Percentiles rank a stretch among this genome's conserved stretches.
Evolutionary conservation across 2,113 vertebrate species (phyloP).

Genomic region (Pedionomus torquatus): DNA sequence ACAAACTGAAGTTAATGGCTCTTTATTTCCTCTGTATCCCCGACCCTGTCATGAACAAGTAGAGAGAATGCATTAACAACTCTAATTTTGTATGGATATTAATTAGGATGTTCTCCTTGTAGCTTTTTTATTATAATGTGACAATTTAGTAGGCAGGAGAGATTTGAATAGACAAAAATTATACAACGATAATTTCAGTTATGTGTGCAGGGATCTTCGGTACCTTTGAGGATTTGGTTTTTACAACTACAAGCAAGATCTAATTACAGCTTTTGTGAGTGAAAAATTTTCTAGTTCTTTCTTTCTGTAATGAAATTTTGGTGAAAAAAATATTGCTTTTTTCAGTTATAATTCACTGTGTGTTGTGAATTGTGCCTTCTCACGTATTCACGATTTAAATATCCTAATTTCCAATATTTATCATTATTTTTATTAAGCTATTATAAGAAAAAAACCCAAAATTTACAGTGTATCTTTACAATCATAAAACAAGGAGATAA

Average conservation of each 20-base stretch:
- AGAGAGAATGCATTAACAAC: not conserved
- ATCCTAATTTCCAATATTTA: not conserved
- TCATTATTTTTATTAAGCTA: not conserved
- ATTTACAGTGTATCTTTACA: not conserved
- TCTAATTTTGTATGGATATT: not conserved
- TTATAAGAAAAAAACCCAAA: not conserved
- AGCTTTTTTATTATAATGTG: not conserved
- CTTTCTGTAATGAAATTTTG: not conserved
- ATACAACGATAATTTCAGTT: not conserved
- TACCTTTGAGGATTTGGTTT: not conserved
- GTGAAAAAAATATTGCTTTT: not conserved
- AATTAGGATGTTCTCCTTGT: not conserved
- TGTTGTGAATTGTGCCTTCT: not conserved
- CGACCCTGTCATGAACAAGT: not conserved
- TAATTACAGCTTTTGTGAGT: not conserved
- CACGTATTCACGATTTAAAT: not conserved
- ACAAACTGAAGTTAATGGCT: not conserved
- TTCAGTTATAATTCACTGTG: not conserved
- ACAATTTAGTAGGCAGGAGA: constrained; percentile 5
- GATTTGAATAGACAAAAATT: not conserved
- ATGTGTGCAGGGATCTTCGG: not conserved
- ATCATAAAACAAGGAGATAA: not conserved
- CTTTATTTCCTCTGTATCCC: not conserved
- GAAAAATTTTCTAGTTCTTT: not conserved
- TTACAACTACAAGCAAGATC: not conserved